phyloP scores from a whole-genome alignment of 2,888 invertebrate genomes.

The Portevinia maculata region DNA sequence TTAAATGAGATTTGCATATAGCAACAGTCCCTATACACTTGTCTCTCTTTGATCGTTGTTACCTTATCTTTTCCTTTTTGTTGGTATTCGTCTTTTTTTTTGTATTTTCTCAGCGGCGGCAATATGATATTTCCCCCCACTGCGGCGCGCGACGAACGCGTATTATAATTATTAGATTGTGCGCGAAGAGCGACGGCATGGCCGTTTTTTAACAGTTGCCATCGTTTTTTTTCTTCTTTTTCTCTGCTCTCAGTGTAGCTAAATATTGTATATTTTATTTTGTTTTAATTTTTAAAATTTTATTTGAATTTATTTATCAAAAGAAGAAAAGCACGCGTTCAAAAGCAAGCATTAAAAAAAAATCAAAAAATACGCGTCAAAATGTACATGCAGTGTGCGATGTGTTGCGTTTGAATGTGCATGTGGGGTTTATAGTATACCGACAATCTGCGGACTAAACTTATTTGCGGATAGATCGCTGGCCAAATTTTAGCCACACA shows the following conservation, averaged over 20 bases:
- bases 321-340: neutral
- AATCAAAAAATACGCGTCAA: neutral
- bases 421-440: slow-evolving; percentile 34
- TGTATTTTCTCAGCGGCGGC: slow-evolving; percentile 22
- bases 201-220: slow-evolving; percentile 30
- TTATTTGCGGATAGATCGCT: slow-evolving; percentile 20
- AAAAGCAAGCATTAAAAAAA: neutral
- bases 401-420: slow-evolving; percentile 20
- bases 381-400: slow-evolving; percentile 12
- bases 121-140: slow-evolving; percentile 52
- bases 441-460: slow-evolving; percentile 28
- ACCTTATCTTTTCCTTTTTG: slow-evolving; percentile 5
- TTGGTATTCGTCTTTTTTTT: slow-evolving; percentile 1
- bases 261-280: slow-evolving; percentile 19
- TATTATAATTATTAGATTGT: slow-evolving; percentile 57
- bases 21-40: slow-evolving; percentile 40
- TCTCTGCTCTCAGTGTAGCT: slow-evolving; percentile 8
- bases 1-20: slow-evolving; percentile 38
- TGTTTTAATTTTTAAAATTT: neutral
- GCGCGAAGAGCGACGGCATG: slow-evolving; percentile 56
- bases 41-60: neutral
- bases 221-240: slow-evolving; percentile 22
- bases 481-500: slow-evolving; percentile 29
- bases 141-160: slow-evolving; percentile 55
- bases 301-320: neutral